Evolutionary conservation across 2,888 invertebrate genomes (phyloP), one percentile per base, ranked within the genome.

Genomic region (Gymnosoma rotundatum): DNA sequence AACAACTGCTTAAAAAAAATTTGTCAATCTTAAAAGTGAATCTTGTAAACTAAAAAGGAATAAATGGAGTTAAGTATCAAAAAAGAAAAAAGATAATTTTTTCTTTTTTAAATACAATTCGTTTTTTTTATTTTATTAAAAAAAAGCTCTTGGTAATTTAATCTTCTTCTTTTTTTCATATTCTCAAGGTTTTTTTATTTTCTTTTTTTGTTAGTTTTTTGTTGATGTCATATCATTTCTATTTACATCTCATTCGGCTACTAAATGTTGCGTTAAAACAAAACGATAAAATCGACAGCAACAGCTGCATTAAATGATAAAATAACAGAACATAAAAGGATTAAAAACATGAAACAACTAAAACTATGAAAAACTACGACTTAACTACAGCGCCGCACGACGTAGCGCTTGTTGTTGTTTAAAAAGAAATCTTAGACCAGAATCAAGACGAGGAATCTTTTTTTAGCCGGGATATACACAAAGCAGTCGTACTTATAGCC

Each of bases 171-270:
- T 48, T 6, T 2, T 16, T 48, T 6, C 4, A 16, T 52, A n/a
- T 21, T 52, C 16, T 21, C 14, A 52, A 20, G 25, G 38, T 16
- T 38, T 54, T 16, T 25, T 21, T 50, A 12, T 38, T 10, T 78
- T 70, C n/a, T 60, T 52, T 38, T 54, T 2, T 48, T 48, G 45
- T 58, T 32, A 18, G 42, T 38, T 50, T 64, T 58, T 54, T 38
- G 48, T 56, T 78, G 6, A 38, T 72, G 64, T 82, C 85, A 76
- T 85, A 81, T 87, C 86, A 88, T 89, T 89, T 83, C 89, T 88
- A 87, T 90, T 91, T 91, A 90, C 91, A 89, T 88, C 88, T 88
- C 90, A 91, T 90, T 90, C 90, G 89, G 86, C 89, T 90, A 88
- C 87, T 88, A 90, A 90, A 90, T 90, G 90, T 89, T 89, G 89